Conservation (phyloP, 2,888 invertebrate genomes). For the Gortyna flavago region DNA sequence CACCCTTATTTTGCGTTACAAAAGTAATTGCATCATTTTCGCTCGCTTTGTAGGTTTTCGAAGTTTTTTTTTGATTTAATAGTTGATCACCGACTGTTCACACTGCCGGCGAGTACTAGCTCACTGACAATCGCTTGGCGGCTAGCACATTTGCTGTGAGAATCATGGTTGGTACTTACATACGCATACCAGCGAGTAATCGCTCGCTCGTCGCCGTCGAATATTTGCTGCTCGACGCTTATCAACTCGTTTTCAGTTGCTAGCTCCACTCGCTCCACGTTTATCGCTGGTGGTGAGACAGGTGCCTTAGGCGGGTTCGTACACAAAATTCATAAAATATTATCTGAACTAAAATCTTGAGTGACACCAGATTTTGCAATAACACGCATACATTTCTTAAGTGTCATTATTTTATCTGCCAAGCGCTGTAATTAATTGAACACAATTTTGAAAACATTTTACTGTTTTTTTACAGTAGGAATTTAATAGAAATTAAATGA, state of each 20-base stretch:
- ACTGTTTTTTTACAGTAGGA: not conserved
- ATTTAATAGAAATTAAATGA: not conserved
- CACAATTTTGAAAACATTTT: not conserved
- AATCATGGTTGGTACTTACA: no score
- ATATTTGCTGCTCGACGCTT: not conserved
- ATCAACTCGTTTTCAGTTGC: not conserved
- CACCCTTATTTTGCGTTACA: no score
- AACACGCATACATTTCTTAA: not conserved
- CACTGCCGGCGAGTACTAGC: not conserved
- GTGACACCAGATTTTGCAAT: conserved; percentile 24
- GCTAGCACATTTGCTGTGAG: not conserved
- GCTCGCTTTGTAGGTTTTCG: no score
- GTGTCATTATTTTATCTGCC: conserved; percentile 4
- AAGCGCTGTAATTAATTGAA: conserved; percentile 8
- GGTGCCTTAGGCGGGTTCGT: not conserved
- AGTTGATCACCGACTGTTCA: not conserved
- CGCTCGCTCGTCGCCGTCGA: not conserved
- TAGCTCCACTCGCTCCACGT: not conserved
- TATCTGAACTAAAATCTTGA: conserved; percentile 23
- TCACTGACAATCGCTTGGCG: not conserved
- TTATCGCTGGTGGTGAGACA: no score
- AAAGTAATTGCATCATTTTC: no score
- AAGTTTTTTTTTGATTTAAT: no score
- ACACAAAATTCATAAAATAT: conserved; percentile 7
- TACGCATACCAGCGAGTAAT: not conserved